Conservation (phyloP, 2,888 invertebrate genomes). For the Erebia epiphron region DNA sequence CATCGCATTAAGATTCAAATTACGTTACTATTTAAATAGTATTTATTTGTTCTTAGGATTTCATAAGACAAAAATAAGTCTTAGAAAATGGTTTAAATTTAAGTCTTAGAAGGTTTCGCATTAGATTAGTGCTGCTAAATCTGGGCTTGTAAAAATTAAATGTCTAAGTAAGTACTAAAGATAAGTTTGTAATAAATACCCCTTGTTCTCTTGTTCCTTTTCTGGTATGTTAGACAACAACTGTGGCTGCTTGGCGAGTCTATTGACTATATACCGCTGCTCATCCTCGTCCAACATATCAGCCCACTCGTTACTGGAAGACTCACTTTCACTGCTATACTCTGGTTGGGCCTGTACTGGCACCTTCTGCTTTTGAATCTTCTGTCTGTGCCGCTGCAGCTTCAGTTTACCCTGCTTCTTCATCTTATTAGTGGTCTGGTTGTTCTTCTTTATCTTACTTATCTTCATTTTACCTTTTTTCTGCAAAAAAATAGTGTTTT, state of each 20-base stretch:
- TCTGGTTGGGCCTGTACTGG: constrained; percentile 57
- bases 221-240: constrained; percentile 69
- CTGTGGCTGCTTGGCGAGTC: constrained; percentile 70
- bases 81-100: too few species aligned
- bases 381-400: constrained; percentile 69
- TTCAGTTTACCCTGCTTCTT: constrained; percentile 80
- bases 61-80: too few species aligned
- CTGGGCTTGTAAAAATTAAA: not conserved
- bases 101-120: too few species aligned
- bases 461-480: constrained; percentile 81
- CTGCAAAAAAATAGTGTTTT: constrained; percentile 50
- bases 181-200: constrained; percentile 33
- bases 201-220: constrained; percentile 56
- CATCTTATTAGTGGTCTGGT: constrained; percentile 83
- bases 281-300: constrained; percentile 84
- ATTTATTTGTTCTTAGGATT: too few species aligned
- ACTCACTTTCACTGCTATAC: constrained; percentile 74
- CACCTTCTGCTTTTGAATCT: constrained; percentile 64
- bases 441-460: constrained; percentile 81
- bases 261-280: constrained; percentile 74
- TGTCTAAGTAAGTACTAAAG: not conserved
- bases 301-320: constrained; percentile 79
- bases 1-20: too few species aligned
- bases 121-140: too few species aligned
- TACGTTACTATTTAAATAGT: too few species aligned